phyloP scores from a whole-genome alignment of 35 echinoderm and acorn worm genomes.

The Apostichopus parvimensis region DNA sequence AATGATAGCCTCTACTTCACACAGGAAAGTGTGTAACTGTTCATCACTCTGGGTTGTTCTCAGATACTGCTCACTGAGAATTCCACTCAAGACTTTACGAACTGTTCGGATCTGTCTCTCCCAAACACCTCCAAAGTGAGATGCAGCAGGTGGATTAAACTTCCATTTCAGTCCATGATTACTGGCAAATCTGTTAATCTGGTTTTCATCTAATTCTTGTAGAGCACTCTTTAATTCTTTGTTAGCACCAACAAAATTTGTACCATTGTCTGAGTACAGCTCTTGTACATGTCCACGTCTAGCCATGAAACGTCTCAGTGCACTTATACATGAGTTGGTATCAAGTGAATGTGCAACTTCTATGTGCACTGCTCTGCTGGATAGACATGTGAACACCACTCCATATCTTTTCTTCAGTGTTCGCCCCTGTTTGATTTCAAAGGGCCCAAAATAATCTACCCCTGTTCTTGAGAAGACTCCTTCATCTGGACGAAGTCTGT shows the following conservation, averaged over 20 bases:
- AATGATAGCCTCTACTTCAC: no score
- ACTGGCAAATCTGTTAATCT: not conserved
- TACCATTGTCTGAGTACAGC: constrained; percentile 69
- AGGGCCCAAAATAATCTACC: constrained; percentile 66
- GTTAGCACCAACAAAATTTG: constrained; percentile 64
- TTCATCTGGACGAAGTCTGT: constrained; percentile 7
- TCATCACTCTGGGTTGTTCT: no score
- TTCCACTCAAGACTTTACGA: no score
- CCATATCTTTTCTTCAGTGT: constrained; percentile 38
- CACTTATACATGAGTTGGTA: constrained; percentile 57
- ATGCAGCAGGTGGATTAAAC: constrained; percentile 53
- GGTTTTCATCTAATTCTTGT: not conserved
- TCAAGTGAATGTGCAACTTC: constrained; percentile 39
- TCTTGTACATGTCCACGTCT: constrained; percentile 12
- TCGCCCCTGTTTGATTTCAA: not conserved
- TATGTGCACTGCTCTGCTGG: constrained; percentile 46
- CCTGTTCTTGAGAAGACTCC: constrained; percentile 30
- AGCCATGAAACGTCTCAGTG: constrained; percentile 22
- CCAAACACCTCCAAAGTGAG: no score
- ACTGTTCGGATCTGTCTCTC: no score
- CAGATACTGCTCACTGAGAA: no score
- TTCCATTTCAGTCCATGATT: constrained; percentile 55
- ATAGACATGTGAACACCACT: constrained; percentile 60
- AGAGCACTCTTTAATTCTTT: constrained; percentile 18
- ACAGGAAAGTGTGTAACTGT: no score